phyloP scores from a whole-genome alignment of 2,888 invertebrate species.

The Petrophora chlorosata region DNA sequence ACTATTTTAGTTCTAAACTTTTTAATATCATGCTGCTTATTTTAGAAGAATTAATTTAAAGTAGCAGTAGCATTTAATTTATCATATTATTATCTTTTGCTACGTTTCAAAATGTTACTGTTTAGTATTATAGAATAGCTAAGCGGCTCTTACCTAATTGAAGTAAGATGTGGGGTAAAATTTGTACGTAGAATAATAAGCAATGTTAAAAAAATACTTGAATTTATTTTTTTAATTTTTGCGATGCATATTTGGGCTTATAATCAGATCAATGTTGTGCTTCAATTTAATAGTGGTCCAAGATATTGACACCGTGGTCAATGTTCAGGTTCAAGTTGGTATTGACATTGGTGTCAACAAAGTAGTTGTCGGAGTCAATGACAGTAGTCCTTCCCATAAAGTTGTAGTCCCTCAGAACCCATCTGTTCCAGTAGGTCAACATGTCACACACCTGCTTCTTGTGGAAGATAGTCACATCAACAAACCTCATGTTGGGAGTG shows the following conservation, averaged over 20 bases:
- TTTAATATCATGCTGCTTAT: too few species aligned
- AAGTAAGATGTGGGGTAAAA: too few species aligned
- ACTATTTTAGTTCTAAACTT: too few species aligned
- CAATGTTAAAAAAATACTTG: background rate
- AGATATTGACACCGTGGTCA: constrained; percentile 3
- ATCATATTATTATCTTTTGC: too few species aligned
- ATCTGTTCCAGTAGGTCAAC: constrained; percentile 71
- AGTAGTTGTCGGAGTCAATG: constrained; percentile 53
- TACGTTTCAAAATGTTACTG: too few species aligned
- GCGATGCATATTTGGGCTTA: background rate
- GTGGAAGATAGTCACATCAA: constrained; percentile 87
- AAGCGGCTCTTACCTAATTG: too few species aligned
- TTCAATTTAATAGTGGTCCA: constrained; percentile 4
- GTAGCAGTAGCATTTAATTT: too few species aligned
- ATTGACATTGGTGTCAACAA: constrained; percentile 57
- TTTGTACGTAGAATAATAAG: too few species aligned
- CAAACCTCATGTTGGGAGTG: constrained; percentile 87
- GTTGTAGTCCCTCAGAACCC: constrained; percentile 65
- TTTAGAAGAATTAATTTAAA: too few species aligned
- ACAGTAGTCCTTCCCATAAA: constrained; percentile 57
- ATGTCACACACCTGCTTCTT: constrained; percentile 76
- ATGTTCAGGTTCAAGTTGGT: constrained; percentile 50
- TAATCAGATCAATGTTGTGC: background rate
- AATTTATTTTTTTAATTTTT: constrained; percentile 4
- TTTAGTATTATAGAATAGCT: too few species aligned